Conservation (phyloP, 1,140 invertebrate species). For the Drosophila pseudoananassae region DNA sequence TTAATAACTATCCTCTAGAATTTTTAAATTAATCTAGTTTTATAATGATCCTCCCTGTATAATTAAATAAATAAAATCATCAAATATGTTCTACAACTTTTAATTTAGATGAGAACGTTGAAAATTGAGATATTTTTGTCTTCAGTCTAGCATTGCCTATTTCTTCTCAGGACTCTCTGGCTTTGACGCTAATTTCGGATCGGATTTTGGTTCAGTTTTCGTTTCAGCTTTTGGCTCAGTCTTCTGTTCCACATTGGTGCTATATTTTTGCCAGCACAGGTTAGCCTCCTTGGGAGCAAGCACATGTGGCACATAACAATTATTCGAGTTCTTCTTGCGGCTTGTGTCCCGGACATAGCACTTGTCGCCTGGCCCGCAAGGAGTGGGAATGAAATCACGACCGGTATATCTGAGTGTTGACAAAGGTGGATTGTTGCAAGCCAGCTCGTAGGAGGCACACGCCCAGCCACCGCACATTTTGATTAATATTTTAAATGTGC, state of each 20-base stretch:
- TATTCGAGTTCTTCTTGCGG: conserved; percentile 27
- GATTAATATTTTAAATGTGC: not conserved
- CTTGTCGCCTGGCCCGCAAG: conserved; percentile 53
- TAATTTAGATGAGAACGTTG: not conserved
- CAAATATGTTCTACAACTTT: not conserved
- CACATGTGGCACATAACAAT: conserved; percentile 35
- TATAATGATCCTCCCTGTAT: too few relatives aligned
- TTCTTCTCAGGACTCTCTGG: not conserved
- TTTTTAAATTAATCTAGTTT: too few relatives aligned
- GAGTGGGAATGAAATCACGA: conserved; percentile 59
- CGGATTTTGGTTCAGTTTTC: not conserved
- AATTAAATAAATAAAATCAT: too few relatives aligned
- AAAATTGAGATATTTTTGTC: not conserved
- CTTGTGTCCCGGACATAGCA: conserved; percentile 54
- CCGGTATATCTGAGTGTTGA: conserved; percentile 62
- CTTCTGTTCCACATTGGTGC: not conserved
- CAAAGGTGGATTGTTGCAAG: conserved; percentile 56
- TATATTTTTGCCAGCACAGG: conserved; percentile 8
- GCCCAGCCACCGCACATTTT: conserved; percentile 71
- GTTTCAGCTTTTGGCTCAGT: not conserved
- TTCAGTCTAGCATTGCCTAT: not conserved
- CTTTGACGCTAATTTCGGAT: not conserved
- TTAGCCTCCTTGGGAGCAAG: not conserved
- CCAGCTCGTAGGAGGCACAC: conserved; percentile 57
- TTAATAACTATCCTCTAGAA: too few relatives aligned